Evolutionary conservation across 2,113 vertebrate genomes (phyloP).

Genomic region (Perca schrenkii): DNA sequence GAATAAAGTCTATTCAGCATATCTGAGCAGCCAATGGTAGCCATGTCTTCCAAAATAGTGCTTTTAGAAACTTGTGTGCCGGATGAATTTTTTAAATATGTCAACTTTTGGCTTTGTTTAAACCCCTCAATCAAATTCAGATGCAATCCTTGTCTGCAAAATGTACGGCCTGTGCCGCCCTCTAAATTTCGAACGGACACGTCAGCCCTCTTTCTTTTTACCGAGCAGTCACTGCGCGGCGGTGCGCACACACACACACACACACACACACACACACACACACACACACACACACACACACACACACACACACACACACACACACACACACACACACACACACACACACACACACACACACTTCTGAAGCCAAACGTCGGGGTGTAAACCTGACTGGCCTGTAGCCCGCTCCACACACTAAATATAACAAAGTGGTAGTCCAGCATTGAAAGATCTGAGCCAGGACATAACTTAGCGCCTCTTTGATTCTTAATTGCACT

Average conservation of each 20-base stretch:
- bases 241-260: neutral
- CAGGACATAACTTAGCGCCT: constrained; percentile 54
- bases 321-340: neutral
- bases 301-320: neutral
- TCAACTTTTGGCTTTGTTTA: neutral
- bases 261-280: neutral
- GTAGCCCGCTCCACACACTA: constrained; percentile 36
- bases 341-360: constrained; percentile 1
- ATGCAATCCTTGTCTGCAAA: neutral
- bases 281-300: neutral
- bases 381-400: constrained; percentile 54
- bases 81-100: neutral
- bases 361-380: constrained; percentile 17
- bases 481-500: constrained; percentile 63
- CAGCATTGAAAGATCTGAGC: constrained; percentile 73
- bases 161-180: neutral
- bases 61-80: no score
- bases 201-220: constrained; percentile 20
- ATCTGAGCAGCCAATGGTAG: constrained; percentile 2
- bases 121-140: neutral
- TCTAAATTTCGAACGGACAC: neutral
- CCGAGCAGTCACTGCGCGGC: neutral
- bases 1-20: constrained; percentile 37
- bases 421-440: constrained; percentile 58
- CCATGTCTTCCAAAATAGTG: neutral